Percentiles rank a stretch among this genome's conserved stretches.
These are phyloP conservation scores for Littorina saxatilis DNA, from an alignment of 1,140 invertebrate genomes.

Conservation along the genomic window DNA sequence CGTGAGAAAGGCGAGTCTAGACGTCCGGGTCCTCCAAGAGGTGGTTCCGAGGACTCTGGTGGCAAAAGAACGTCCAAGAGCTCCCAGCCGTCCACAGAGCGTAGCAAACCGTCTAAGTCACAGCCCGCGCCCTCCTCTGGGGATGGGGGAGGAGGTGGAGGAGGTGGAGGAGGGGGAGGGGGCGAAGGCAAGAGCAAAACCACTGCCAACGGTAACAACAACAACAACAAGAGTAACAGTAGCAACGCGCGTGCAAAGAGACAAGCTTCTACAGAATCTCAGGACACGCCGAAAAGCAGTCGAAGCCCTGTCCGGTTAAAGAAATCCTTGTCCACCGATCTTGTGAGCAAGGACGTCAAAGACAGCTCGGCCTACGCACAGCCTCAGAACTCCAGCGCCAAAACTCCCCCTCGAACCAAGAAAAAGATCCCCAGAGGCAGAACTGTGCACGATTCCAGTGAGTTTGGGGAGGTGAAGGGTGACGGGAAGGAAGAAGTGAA, in stretches of 20 bases:
- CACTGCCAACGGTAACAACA: neutral
- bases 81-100: neutral
- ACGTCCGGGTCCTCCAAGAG: neutral
- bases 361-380: neutral
- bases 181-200: neutral
- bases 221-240: neutral
- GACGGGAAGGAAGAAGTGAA: too few species aligned
- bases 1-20: neutral
- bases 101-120: neutral
- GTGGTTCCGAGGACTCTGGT: neutral
- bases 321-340: conserved; percentile 15
- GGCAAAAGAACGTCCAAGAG: neutral
- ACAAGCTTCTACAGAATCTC: neutral
- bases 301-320: neutral
- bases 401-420: conserved; percentile 26
- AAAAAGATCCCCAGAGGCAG: conserved; percentile 39
- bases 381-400: neutral
- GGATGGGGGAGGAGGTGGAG: neutral
- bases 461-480: conserved; percentile 31
- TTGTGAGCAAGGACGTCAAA: neutral
- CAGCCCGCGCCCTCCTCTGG: neutral
- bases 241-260: neutral
- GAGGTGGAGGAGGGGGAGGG: neutral
- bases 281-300: neutral
- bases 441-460: conserved; percentile 41